A percentile compares a stretch with the other conserved stretches of the same genome.
These are phyloP conservation scores for Sapajus apella DNA, from an alignment of 2,113 vertebrate genomes.

Conservation along the genomic window DNA sequence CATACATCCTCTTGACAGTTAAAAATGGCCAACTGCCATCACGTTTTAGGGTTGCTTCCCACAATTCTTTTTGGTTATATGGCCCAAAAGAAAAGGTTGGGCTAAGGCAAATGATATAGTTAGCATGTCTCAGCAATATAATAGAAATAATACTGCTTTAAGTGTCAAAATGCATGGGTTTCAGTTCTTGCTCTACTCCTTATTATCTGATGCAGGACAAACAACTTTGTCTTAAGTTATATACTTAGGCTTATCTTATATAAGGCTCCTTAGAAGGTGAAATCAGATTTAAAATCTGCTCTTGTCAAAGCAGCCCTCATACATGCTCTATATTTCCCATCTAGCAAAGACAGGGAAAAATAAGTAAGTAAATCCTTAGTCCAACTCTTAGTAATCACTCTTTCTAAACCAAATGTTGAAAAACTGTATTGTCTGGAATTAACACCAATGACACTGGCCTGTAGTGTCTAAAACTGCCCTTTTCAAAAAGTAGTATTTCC, in stretches of 20 bases:
- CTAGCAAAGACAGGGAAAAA: constrained; percentile 15
- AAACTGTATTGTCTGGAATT: background rate
- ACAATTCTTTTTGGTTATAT: constrained; percentile 23
- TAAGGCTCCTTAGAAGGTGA: background rate
- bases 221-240: background rate
- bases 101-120: background rate
- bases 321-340: background rate
- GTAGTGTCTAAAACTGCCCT: background rate
- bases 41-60: background rate
- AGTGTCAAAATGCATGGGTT: background rate
- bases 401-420: background rate
- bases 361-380: background rate
- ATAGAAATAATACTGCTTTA: background rate
- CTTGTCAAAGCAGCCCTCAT: background rate
- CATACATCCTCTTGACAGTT: constrained; percentile 1
- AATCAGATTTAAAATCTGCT: constrained; percentile 23
- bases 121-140: background rate
- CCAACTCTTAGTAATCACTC: constrained; percentile 5
- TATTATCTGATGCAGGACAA: background rate
- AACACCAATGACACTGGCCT: background rate
- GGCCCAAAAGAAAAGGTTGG: background rate
- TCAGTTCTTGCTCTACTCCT: background rate
- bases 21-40: constrained; percentile 35
- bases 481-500: constrained; percentile 6
- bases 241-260: constrained; percentile 9